phyloP scores from a whole-genome alignment of 2,888 invertebrate genomes.

The Cerastis leucographa region DNA sequence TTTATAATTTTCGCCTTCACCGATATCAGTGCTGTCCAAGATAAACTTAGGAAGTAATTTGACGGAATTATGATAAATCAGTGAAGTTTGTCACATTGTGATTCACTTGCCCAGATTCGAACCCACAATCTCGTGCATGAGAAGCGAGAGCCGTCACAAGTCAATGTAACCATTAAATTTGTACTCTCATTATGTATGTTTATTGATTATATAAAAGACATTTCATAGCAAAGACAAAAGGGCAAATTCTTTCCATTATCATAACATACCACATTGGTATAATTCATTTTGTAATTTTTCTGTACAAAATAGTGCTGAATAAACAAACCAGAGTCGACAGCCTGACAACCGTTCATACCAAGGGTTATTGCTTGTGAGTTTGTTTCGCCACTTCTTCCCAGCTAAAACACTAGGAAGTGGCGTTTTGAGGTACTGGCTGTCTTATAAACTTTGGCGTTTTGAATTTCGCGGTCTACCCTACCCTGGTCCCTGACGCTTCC shows the following conservation, averaged over 20 bases:
- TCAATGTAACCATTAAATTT: neutral
- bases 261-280: conserved; percentile 29
- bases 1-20: too few species aligned
- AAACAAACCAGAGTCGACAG: neutral
- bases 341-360: neutral
- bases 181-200: neutral
- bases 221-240: conserved; percentile 10
- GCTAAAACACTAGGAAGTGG: too few species aligned
- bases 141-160: neutral
- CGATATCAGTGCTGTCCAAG: too few species aligned
- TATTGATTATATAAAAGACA: conserved; percentile 5
- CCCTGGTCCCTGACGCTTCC: too few species aligned
- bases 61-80: neutral
- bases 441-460: too few species aligned
- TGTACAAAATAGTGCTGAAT: conserved; percentile 15
- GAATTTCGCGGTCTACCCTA: too few species aligned
- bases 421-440: too few species aligned
- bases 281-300: conserved; percentile 31
- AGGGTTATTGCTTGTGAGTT: neutral
- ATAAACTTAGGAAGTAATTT: neutral
- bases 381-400: too few species aligned
- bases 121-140: neutral
- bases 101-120: neutral
- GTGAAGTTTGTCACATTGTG: neutral
- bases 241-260: conserved; percentile 23